phyloP scores from a whole-genome alignment of 2,113 vertebrate genomes.

The Raja brachyura region DNA sequence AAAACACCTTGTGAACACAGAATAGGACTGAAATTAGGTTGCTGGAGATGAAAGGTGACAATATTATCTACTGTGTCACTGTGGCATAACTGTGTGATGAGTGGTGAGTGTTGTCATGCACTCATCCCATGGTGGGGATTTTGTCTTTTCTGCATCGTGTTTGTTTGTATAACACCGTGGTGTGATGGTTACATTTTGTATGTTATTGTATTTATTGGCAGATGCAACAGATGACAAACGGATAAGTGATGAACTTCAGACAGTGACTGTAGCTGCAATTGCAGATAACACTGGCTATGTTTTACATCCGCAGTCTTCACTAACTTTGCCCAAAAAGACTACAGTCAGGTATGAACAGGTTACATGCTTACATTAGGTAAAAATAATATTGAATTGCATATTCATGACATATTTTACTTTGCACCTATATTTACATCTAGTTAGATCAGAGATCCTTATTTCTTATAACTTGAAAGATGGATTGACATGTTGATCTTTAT shows the following conservation, averaged over 20 bases:
- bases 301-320: conserved; percentile 54
- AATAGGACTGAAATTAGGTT: too few species aligned
- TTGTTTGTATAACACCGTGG: neutral
- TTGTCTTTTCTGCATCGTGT: neutral
- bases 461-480: neutral
- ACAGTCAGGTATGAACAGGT: conserved; percentile 50
- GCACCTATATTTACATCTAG: neutral
- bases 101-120: neutral
- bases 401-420: too few species aligned
- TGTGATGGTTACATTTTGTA: neutral
- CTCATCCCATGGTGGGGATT: neutral
- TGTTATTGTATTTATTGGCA: conserved; percentile 42
- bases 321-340: conserved; percentile 47
- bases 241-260: conserved; percentile 50
- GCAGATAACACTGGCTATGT: conserved; percentile 52
- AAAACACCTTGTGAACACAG: too few species aligned
- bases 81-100: too few species aligned
- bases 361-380: neutral
- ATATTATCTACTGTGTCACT: too few species aligned
- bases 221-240: conserved; percentile 55
- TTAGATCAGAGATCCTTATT: neutral
- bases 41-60: too few species aligned
- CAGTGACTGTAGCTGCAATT: conserved; percentile 51
- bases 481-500: neutral
- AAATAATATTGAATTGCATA: neutral